Conservation (phyloP, 2,797 vertebrate species). For the Cirrhinus mrigala region DNA sequence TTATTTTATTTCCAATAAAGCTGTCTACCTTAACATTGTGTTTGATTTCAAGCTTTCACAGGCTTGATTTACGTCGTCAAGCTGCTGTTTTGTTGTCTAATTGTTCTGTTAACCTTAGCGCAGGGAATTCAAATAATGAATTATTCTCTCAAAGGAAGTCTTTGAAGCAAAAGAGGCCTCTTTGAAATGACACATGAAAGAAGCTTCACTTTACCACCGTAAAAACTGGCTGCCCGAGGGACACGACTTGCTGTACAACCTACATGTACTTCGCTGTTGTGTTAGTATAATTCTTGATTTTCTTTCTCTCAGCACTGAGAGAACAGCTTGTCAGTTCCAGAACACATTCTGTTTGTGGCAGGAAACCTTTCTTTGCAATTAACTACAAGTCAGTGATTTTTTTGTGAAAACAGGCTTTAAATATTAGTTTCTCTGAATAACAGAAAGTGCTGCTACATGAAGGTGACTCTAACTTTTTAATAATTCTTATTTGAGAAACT, state of each 20-base stretch:
- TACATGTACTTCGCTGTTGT: constrained; percentile 14
- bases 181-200: constrained; percentile 60
- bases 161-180: constrained; percentile 46
- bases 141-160: constrained; percentile 23
- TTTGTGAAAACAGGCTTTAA: background rate
- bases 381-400: background rate
- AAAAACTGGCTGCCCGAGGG: constrained; percentile 22
- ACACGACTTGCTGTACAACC: constrained; percentile 1
- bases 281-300: constrained; percentile 12
- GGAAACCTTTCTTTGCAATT: constrained; percentile 16
- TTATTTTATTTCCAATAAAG: background rate
- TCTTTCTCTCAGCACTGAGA: constrained; percentile 12
- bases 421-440: constrained; percentile 12
- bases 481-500: background rate
- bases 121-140: constrained; percentile 25
- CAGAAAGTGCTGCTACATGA: background rate
- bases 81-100: constrained; percentile 40
- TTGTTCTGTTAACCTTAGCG: constrained; percentile 41
- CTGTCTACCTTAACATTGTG: background rate
- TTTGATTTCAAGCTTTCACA: constrained; percentile 26
- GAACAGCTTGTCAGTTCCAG: constrained; percentile 1
- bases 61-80: constrained; percentile 26
- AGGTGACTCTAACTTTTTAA: background rate
- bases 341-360: constrained; percentile 12
- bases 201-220: constrained; percentile 34